Evolutionary conservation across 2,113 vertebrate species (phyloP), one percentile per base, ranked within the genome.

Genomic region (Brachyistius frenatus): DNA sequence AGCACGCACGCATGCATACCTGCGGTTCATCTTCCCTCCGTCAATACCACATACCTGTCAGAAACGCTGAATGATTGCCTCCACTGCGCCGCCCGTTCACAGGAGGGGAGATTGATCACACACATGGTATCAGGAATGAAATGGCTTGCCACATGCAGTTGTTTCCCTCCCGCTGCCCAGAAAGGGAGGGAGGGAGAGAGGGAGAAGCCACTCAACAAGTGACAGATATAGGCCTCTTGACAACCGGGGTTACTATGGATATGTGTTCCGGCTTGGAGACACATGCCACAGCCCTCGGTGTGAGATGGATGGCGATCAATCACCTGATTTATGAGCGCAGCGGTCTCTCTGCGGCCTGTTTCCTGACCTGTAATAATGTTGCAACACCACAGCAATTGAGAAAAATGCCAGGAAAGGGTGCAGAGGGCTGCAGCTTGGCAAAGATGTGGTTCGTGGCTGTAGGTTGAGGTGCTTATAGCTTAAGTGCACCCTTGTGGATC

Each of bases 91-190:
- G n/a, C 62, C 31, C 41, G 37, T 67, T 81, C 78, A 69, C 60
- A 50, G 80, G 1, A 75, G 75, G 75, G 68, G 80, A 86, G 88
- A 92, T 87, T 88, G 91, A 92, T 93, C 88, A 78, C 77, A 62
- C 74, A 67, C 66, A 76, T 77, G 88, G 78, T 90, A 88, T 86
- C 86, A 80, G 90, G 87, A 92, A 90, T 91, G 52, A 88, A 91
- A 92, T 86, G 76, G 81, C 81, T 85, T 37, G 68, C 86, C 85
- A 85, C 84, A 80, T 82, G 83, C 84, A 86, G 80, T 79, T 88
- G 84, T 89, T 90, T 90, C 76, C 71, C 67, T 78, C 79, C 68
- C 0, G 47, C 86, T 31, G 83, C 80, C 62, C 2, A 2, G 39
- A 55, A 31, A 70, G 36, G n/a, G 69, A 62, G 39, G 9, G 39